Evolutionary conservation across 2,888 invertebrate species (phyloP), one percentile per base, ranked within the genome.

Genomic region (Schizotus pectinicornis): DNA sequence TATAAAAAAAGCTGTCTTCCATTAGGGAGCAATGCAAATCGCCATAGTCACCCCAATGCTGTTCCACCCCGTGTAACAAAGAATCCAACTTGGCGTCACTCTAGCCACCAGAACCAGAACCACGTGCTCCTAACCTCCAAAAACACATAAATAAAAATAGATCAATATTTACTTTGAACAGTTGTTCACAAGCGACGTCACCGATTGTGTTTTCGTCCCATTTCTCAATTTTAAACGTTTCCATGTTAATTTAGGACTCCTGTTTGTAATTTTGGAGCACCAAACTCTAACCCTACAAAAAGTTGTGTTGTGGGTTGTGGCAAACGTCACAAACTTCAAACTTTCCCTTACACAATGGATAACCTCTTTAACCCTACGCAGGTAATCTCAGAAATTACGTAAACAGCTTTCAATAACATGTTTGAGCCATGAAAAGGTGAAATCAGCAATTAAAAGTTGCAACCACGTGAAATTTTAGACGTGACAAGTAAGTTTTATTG

Each of bases 111-210:
- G 22, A 45, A 45, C 45, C 6, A 13, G 8, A 51, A 34, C 32
- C 14, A 37, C 33, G 35, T 43, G 47, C 7, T 37, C 37, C 30
- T 46, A 57, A 46, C 46, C 39, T 37, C n/a, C n/a, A n/a, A n/a
- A 38, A 41, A 51, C 12, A 41, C 11, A 36, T 38, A n/a, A 33
- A 34, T 36, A 11, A 34, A 43, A 45, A 45, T 22, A 12, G n/a
- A n/a, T n/a, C n/a, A 14, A 46, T 13, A 51, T 14, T 60, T 66
- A 70, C 70, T 62, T 65, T 51, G 41, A 69, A 67, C n/a, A 71
- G 42, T 43, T 65, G 63, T 6, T 66, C 61, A 46, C 61, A 67
- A 13, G 56, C 52, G 31, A 56, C 42, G 37, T 65, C 65, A 5
- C 56, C 58, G 45, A 51, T 37, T 8, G 47, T 61, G 38, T 68